These are phyloP conservation scores for Panagrolaimus sp. DNA, from an alignment of 1,140 invertebrate species.

Conservation along the genomic window DNA sequence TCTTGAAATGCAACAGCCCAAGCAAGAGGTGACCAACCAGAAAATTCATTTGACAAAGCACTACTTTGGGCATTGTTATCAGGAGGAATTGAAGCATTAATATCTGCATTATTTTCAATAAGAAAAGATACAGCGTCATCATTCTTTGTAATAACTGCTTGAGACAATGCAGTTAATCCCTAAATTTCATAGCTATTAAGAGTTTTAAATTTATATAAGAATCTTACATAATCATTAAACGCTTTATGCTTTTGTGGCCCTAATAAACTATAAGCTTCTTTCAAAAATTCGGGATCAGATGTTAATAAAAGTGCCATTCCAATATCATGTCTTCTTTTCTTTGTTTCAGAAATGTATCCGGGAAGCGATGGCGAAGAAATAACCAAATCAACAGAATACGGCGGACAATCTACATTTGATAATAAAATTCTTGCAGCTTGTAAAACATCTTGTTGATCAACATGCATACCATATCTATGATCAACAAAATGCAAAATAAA, in stretches of 20 bases:
- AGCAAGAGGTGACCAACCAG: slow-evolving; percentile 20
- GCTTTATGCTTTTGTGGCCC: neutral
- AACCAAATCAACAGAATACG: slow-evolving; percentile 9
- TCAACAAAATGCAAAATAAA: slow-evolving; percentile 12
- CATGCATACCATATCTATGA: neutral
- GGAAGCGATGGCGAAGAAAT: slow-evolving; percentile 1
- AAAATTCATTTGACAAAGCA: slow-evolving; percentile 13
- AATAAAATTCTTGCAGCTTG: slow-evolving; percentile 10
- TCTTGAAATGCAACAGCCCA: slow-evolving; percentile 18
- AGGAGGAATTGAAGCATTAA: slow-evolving; percentile 11
- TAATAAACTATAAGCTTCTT: slow-evolving; percentile 8
- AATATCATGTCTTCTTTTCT: slow-evolving; percentile 15
- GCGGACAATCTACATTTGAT: slow-evolving; percentile 2
- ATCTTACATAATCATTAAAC: slow-evolving; percentile 11
- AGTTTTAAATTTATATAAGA: neutral
- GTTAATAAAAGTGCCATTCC: neutral
- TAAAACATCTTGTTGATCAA: slow-evolving; percentile 11
- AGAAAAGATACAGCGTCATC: slow-evolving; percentile 4
- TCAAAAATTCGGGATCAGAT: neutral
- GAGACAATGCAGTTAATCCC: slow-evolving; percentile 12
- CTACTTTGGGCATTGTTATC: slow-evolving; percentile 12
- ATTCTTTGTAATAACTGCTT: slow-evolving; percentile 7
- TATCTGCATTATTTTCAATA: neutral
- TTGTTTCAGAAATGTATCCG: slow-evolving; percentile 3
- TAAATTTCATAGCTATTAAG: no score